Evolutionary conservation across 92 coral and sea anemone species (phyloP), one percentile per base, ranked within the genome.

Genomic region (Porites lobata): DNA sequence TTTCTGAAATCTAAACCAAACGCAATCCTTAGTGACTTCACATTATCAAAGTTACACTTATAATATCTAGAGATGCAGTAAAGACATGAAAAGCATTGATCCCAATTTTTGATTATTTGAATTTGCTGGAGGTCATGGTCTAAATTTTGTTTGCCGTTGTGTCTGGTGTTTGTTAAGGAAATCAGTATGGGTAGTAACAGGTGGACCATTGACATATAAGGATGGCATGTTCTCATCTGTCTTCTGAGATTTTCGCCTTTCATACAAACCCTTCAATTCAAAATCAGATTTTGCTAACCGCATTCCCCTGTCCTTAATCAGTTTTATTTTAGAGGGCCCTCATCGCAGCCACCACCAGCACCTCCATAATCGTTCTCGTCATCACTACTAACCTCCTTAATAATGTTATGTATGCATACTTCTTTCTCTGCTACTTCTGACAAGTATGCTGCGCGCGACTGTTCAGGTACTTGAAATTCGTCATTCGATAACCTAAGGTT

Each of bases 131-230:
- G 47, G 47, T 38, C 47, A 38, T 29, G 32, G 32, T 29, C 32
- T 29, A 38, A 38, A 38, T 38, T 38, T 38, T 38, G 85, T 89
- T 81, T 89, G 89, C 18, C 84, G 80, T 81, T 83, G 89, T 57
- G 77, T 53, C n/a, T 53, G 85, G 59, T 89, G 82, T 77, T 84
- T 89, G 75, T 89, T 89, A 6, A 89, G 81, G 57, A 89, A 89
- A 78, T 89, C 92, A 1, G 92, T 89, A 50, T 78, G 85, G 9
- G 79, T 89, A 4, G 92, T 83, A 26, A 89, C 18, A 32, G 85
- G 63, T 66, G 72, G 92, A 22, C 78, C 71, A 67, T 9, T 64
- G 2, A 73, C 69, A 77, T 86, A 77, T 65, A 67, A 38, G 14
- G 17, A 69, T 50, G 15, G 75, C 32, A 29, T 29, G 32, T 29